phyloP scores from a whole-genome alignment of 2,888 invertebrate genomes.

The Salticus scenicus region DNA sequence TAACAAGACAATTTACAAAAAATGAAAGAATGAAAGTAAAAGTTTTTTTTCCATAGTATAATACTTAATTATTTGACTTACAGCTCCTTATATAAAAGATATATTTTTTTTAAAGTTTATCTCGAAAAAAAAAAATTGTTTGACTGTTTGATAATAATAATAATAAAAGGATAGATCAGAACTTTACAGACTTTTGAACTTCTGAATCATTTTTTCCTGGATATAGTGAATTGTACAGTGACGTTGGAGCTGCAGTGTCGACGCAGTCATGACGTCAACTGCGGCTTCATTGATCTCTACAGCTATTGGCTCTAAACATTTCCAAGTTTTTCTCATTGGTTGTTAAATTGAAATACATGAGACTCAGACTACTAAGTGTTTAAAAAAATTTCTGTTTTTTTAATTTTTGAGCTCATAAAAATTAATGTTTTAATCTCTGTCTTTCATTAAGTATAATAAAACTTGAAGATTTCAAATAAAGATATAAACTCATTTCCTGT shows the following conservation, averaged over 20 bases:
- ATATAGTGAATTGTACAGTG: slow-evolving; percentile 35
- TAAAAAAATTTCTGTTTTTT: neutral
- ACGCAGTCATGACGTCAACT: slow-evolving; percentile 65
- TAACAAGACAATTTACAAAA: too few relatives aligned
- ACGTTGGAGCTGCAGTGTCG: slow-evolving; percentile 61
- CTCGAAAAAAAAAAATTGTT: too few relatives aligned
- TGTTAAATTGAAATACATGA: neutral
- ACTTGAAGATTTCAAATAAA: too few relatives aligned
- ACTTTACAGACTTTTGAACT: slow-evolving; percentile 58
- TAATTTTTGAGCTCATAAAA: neutral
- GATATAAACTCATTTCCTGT: too few relatives aligned
- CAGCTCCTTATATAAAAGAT: too few relatives aligned
- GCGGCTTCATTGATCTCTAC: slow-evolving; percentile 57
- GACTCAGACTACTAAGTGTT: neutral
- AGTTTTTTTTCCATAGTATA: too few relatives aligned
- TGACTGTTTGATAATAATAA: too few relatives aligned
- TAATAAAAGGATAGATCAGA: too few relatives aligned
- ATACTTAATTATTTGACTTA: too few relatives aligned
- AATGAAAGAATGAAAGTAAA: too few relatives aligned
- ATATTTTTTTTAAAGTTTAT: too few relatives aligned
- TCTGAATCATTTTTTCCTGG: slow-evolving; percentile 45
- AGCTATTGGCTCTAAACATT: slow-evolving; percentile 38
- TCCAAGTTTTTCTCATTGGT: slow-evolving; percentile 38
- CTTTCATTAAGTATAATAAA: too few relatives aligned
- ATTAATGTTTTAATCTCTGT: neutral